These are phyloP conservation scores for Maniola hyperantus DNA, from an alignment of 2,888 invertebrate genomes.

Conservation along the genomic window DNA sequence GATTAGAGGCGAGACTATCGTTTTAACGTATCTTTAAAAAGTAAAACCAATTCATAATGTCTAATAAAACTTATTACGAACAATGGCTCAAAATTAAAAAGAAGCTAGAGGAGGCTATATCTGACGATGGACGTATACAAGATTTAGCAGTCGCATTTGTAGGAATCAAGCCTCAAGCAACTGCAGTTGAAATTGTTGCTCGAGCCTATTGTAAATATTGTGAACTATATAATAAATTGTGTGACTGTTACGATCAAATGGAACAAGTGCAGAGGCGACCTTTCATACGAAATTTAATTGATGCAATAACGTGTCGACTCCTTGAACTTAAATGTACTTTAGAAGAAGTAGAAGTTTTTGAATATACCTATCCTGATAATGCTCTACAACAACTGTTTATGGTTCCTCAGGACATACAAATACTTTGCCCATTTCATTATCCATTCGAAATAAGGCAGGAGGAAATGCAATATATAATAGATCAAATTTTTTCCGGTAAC, in stretches of 20 bases:
- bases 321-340: slow-evolving; percentile 83
- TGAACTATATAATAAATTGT: slow-evolving; percentile 79
- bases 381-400: slow-evolving; percentile 86
- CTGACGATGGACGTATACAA: slow-evolving; percentile 64
- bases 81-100: slow-evolving; percentile 67
- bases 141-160: slow-evolving; percentile 54
- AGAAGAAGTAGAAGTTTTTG: slow-evolving; percentile 81
- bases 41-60: slow-evolving; percentile 49
- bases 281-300: slow-evolving; percentile 81
- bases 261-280: slow-evolving; percentile 83
- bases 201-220: slow-evolving; percentile 80
- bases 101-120: slow-evolving; percentile 50
- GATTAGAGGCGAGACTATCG: not conserved
- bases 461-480: slow-evolving; percentile 74
- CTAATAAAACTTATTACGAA: slow-evolving; percentile 65
- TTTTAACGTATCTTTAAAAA: not conserved
- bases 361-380: slow-evolving; percentile 89
- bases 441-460: slow-evolving; percentile 78
- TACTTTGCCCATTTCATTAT: slow-evolving; percentile 85
- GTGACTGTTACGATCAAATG: slow-evolving; percentile 84
- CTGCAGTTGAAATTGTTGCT: slow-evolving; percentile 76
- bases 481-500: slow-evolving; percentile 70
- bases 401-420: slow-evolving; percentile 85
- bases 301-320: slow-evolving; percentile 82
- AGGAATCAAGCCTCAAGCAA: slow-evolving; percentile 71